Conservation (phyloP, 2,888 invertebrate species). For the Selenia dentaria region DNA sequence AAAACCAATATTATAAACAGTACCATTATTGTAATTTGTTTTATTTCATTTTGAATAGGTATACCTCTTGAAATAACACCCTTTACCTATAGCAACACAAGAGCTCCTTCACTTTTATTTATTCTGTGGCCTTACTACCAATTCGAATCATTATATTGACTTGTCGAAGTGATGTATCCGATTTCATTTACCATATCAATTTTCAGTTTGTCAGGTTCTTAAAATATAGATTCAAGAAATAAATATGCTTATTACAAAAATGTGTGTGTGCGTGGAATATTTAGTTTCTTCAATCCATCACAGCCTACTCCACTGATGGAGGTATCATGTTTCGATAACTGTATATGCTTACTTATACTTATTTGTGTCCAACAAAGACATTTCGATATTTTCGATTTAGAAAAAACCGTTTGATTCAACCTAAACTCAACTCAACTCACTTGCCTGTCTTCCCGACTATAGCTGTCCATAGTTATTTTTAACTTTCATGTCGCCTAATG, state of each 20-base stretch:
- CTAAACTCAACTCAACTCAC: conserved; percentile 3
- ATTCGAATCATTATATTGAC: background rate
- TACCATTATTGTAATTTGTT: too few species aligned
- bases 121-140: too few species aligned
- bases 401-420: too few species aligned
- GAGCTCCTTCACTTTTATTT: too few species aligned
- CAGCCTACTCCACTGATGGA: conserved; percentile 1
- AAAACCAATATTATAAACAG: too few species aligned
- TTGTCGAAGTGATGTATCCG: background rate
- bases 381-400: too few species aligned
- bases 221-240: background rate
- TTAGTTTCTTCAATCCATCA: conserved; percentile 3
- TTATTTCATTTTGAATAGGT: too few species aligned
- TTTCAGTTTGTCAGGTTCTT: background rate
- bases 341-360: background rate
- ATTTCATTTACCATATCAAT: background rate
- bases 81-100: too few species aligned
- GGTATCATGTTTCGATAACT: conserved; percentile 5
- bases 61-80: too few species aligned
- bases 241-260: background rate
- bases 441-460: background rate
- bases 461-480: too few species aligned
- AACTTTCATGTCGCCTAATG: too few species aligned
- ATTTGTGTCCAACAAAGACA: background rate
- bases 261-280: conserved; percentile 2